Conservation (phyloP, 2,797 vertebrate genomes). For the Chrosomus eos region DNA sequence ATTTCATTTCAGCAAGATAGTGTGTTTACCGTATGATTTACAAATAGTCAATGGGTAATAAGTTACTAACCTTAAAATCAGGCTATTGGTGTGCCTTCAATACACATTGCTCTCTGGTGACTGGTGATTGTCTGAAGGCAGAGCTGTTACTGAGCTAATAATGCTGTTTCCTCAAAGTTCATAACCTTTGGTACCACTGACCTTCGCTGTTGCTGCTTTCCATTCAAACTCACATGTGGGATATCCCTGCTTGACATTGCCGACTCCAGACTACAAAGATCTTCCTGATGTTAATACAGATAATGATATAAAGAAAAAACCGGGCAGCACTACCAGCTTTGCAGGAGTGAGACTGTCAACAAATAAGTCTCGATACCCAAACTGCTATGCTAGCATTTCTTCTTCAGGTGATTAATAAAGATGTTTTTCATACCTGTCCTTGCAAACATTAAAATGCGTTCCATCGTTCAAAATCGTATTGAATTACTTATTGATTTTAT, state of each 20-base stretch:
- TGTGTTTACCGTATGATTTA: slow-evolving; percentile 2
- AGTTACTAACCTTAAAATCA: neutral
- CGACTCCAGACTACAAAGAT: neutral
- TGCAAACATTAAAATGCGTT: neutral
- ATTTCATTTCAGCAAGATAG: neutral
- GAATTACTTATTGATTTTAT: neutral
- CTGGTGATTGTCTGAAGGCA: slow-evolving; percentile 69
- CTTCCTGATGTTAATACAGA: neutral
- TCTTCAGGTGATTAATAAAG: neutral
- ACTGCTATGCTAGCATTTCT: neutral
- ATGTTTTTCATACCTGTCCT: neutral
- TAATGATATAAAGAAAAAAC: neutral
- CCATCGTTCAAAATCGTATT: neutral
- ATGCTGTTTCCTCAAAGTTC: slow-evolving; percentile 64
- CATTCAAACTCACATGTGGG: neutral
- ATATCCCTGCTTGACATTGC: neutral
- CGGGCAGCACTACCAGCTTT: neutral
- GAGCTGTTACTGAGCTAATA: slow-evolving; percentile 65
- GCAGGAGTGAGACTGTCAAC: neutral
- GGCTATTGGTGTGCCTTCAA: slow-evolving; percentile 53
- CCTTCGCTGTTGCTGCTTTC: slow-evolving; percentile 55
- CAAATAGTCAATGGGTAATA: neutral
- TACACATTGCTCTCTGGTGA: slow-evolving; percentile 46
- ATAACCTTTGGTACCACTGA: slow-evolving; percentile 67
- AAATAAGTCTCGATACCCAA: neutral